Conservation (phyloP, 1,140 invertebrate species). For the Ceratosolen fusciceps region DNA sequence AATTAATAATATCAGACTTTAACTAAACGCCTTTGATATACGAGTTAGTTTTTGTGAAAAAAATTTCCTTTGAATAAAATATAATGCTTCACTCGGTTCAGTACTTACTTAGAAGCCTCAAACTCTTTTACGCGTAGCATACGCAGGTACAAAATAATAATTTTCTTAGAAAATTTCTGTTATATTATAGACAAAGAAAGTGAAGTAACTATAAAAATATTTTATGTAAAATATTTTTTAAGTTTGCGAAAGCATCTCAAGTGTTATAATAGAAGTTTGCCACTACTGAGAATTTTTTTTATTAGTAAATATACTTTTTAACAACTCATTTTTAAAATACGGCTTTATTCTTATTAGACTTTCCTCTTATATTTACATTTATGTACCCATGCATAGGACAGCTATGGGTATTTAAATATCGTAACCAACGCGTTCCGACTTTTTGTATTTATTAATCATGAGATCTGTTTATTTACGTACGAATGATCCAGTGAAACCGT, state of each 20-base stretch:
- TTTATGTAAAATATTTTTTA: slow-evolving; percentile 13
- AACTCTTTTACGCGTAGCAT: slow-evolving; percentile 14
- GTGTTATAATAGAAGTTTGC: background rate
- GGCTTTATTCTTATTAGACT: no score
- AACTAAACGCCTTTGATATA: background rate
- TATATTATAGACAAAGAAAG: background rate
- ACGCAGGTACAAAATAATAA: background rate
- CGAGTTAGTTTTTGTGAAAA: background rate
- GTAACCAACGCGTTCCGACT: background rate
- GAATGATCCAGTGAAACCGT: no score
- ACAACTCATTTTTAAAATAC: background rate
- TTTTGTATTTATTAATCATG: background rate
- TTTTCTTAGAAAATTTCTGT: background rate
- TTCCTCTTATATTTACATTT: no score
- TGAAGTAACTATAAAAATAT: slow-evolving; percentile 26
- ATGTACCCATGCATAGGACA: no score
- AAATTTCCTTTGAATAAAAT: background rate
- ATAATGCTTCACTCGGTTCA: background rate
- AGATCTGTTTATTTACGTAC: no score
- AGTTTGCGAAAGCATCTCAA: background rate
- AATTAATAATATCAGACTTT: background rate
- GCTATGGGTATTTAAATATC: no score
- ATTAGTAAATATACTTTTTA: background rate
- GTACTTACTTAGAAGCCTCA: background rate
- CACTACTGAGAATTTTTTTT: background rate